Base-by-base conservation (phyloP, 1,140 invertebrate species). In the Heterodera schachtii region DNA sequence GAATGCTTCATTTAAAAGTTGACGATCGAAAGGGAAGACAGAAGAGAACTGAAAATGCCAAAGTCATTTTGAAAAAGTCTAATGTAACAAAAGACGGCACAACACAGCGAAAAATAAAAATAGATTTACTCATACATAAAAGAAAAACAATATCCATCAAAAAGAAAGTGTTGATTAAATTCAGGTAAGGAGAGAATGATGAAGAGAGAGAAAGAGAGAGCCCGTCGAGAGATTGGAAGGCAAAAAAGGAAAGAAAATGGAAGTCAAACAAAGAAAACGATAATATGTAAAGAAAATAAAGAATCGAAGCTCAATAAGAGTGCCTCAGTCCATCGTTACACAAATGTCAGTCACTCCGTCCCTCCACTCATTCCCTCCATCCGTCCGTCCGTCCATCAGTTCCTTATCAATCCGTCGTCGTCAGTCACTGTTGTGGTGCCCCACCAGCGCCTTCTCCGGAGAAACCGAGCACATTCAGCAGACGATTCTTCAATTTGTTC, bases 381-480 rank as follows among this genome's bases (percentile, higher is more conserved):
- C 31, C 31, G 31, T 31, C 31, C 31, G 31, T 31, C 49, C 49
- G 49, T 52, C 31, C 69, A 71, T 43, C 31, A 6, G 6, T 52
- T 46, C 69, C 41, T 46, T 71, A 71, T 41, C 69, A 41, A 6
- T 71, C 7, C 9, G 6, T 31, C 21, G 21, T 70, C 21, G 19
- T 31, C 31, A 31, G n/a, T 41, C 31, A 71, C 41, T 78, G 41
- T 69, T 16, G n/a, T 21, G 9, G 16, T 76, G 75, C 21, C n/a
- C 77, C 79, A 9, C 79, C 44, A n/a, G 16, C 70, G 13, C 67
- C 79, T 11, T 81, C 81, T 43, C 44, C 64, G 7, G 67, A 46
- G 16, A 85, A 66, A 11, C 84, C 85, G 5, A 85, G 73, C 16
- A 73, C 84, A 44, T 87, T 85, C 52, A 85, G 47, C 16, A 85